Conservation (phyloP, 2,797 vertebrate species). For the Carcharodon carcharias region DNA sequence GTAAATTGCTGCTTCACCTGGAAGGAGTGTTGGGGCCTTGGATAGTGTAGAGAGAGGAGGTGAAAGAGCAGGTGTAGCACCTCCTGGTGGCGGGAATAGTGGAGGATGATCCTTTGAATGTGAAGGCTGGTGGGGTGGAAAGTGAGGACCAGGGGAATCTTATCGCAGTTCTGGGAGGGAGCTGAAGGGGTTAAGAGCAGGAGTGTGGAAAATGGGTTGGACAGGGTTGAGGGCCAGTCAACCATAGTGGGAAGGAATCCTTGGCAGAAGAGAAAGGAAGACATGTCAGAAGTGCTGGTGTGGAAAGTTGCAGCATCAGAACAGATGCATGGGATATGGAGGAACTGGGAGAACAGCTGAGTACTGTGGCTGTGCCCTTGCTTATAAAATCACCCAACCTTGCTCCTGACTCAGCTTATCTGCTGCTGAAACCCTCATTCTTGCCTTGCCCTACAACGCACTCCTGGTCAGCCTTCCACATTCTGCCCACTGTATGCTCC, state of each 20-base stretch:
- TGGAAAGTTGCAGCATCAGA: neutral
- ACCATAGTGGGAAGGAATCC: neutral
- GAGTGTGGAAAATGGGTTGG: neutral
- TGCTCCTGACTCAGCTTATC: neutral
- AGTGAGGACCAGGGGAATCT: neutral
- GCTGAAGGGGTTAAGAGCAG: too few species aligned
- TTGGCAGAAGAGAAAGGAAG: neutral
- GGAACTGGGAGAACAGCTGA: too few species aligned
- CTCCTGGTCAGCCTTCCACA: too few species aligned
- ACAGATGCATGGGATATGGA: too few species aligned
- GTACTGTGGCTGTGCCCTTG: neutral
- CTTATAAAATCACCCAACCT: neutral
- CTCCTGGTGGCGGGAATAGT: too few species aligned
- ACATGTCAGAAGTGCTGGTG: neutral
- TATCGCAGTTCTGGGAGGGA: neutral
- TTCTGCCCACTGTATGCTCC: neutral
- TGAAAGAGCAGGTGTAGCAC: too few species aligned
- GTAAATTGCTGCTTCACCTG: too few species aligned
- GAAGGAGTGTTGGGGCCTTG: too few species aligned
- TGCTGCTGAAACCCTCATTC: neutral
- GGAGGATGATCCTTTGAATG: neutral
- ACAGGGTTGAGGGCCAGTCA: neutral
- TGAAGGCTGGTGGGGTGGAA: too few species aligned
- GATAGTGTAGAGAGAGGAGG: too few species aligned
- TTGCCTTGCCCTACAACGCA: too few species aligned